Base-by-base conservation (phyloP, 2,797 vertebrate genomes). In the Helostoma temminkii region DNA sequence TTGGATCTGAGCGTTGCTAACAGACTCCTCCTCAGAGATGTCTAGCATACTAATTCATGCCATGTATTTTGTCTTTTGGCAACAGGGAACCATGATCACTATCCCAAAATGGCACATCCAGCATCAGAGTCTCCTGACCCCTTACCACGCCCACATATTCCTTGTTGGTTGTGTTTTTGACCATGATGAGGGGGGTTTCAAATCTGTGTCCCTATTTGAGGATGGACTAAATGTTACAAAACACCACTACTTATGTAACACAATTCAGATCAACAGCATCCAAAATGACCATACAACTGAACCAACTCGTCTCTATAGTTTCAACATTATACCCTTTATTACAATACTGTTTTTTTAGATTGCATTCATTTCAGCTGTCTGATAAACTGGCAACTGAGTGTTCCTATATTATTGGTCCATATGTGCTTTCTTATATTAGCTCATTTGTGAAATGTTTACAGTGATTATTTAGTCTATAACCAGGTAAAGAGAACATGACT, bases 1-100 rank as follows among this genome's bases (percentile, higher is more conserved):
- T 81, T 74, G 52, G 82, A 80, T 85, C 63, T 54, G 50, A 87
- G 63, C 41, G 63, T 64, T 57, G 68, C 76, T 68, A 77, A 55
- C 50, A 18, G 37, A 68, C 56, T 80, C 66, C 74, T 75, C 72
- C 78, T 71, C 63, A 30, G 76, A 79, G 76, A 70, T 25, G 66
- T 30, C 22, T 8, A 24, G 41, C 55, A 41, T 78, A 56, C 34
- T 45, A 46, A 71, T 64, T 80, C 66, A 30, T 26, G 28, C 41
- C 59, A 58, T 54, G 56, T 59, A 48, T 57, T 59, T 42, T 32
- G 62, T 69, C 71, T 56, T 71, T 53, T 39, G 37, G 55, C 47
- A 59, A 60, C 22, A 12, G 57, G 16, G 66, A 70, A 62, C 22
- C 30, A 15, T 66, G 36, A 63, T 3, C 43, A 39, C 45, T 53